Percentiles rank a stretch among this genome's conserved stretches.
phyloP scores from a whole-genome alignment of 2,113 vertebrate genomes.

The Apistogramma diplotaenia region DNA sequence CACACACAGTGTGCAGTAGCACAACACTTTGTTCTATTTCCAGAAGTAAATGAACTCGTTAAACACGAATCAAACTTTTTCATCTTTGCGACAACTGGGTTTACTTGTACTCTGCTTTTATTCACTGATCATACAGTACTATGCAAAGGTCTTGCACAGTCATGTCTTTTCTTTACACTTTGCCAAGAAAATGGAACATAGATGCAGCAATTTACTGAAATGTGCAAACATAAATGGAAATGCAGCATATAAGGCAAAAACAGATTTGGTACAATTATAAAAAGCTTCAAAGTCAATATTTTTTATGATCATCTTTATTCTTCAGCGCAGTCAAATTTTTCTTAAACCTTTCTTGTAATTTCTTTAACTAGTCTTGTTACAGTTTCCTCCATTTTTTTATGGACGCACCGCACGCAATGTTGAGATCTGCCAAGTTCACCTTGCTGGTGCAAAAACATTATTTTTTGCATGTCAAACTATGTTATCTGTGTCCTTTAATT shows the following conservation, averaged over 20 bases:
- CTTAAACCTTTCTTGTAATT: not conserved
- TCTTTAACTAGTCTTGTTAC: not conserved
- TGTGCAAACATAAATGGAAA: not conserved
- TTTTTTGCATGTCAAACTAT: too few relatives aligned
- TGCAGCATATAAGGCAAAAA: too few relatives aligned
- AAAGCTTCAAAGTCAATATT: not conserved
- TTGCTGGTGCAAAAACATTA: not conserved
- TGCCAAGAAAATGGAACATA: not conserved
- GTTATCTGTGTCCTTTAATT: too few relatives aligned
- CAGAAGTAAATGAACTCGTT: conserved; percentile 30
- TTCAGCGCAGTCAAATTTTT: too few relatives aligned
- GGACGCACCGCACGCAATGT: not conserved
- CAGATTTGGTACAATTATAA: not conserved
- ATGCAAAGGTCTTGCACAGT: not conserved
- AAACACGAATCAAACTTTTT: not conserved
- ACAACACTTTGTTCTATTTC: conserved; percentile 43
- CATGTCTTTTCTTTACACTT: not conserved
- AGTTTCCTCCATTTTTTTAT: not conserved
- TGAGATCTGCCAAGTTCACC: not conserved
- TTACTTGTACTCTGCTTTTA: not conserved
- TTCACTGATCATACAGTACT: not conserved
- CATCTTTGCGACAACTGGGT: not conserved
- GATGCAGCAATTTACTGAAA: not conserved
- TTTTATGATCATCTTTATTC: not conserved
- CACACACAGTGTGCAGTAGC: not conserved